A percentile compares a stretch with the other conserved stretches of the same genome.
These are phyloP conservation scores for Gasterosteus nipponicus DNA, from an alignment of 2,113 vertebrate species.

Conservation along the genomic window DNA sequence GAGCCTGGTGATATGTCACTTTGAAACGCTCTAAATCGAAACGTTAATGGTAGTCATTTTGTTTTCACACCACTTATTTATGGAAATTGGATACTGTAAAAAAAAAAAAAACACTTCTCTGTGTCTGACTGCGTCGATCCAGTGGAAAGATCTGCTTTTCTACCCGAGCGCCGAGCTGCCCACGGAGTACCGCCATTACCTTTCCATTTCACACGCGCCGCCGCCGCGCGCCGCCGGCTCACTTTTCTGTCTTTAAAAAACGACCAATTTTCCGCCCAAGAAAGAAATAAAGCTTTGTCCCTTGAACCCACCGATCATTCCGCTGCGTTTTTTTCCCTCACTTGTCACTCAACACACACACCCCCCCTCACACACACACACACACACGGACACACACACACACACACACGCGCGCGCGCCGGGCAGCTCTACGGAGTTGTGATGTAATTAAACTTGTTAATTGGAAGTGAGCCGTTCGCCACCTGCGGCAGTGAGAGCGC, in stretches of 20 bases:
- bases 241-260: constrained; percentile 8
- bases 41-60: not conserved
- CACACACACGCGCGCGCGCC: constrained; percentile 13
- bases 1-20: not conserved
- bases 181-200: not conserved
- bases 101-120: not conserved
- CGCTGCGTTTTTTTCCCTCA: constrained; percentile 6
- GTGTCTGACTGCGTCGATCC: not conserved
- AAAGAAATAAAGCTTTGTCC: constrained; percentile 26
- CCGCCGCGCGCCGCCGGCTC: not conserved
- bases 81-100: not conserved
- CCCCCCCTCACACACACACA: not conserved
- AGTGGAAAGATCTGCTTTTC: not conserved
- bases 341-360: not conserved
- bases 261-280: constrained; percentile 39
- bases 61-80: constrained; percentile 1
- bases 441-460: constrained; percentile 75
- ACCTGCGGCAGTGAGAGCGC: constrained; percentile 65
- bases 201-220: not conserved
- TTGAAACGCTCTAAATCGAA: not conserved
- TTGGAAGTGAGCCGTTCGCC: constrained; percentile 61
- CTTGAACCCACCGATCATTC: constrained; percentile 25
- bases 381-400: constrained; percentile 8
- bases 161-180: not conserved
- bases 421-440: constrained; percentile 57